Percentiles rank a stretch among this genome's conserved stretches.
phyloP scores from a whole-genome alignment of 2,113 vertebrate genomes.

The Danio rerio region GRCz12tu NC_133182.1:9340501-9341000 shows the following conservation, averaged over 20 bases:
- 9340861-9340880: no score
- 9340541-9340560: conserved; percentile 64
- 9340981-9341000: no score
- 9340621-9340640: conserved; percentile 48
- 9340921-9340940: no score
- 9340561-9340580: conserved; percentile 72
- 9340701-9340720: neutral
- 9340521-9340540: conserved; percentile 58
- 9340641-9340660: conserved; percentile 2
- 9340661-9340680: conserved; percentile 23
- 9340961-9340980: no score
- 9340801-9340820: neutral
- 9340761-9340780: no score
- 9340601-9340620: conserved; percentile 50
- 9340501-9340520: conserved; percentile 60
- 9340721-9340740: neutral
- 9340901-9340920: no score
- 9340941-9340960: no score
- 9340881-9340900: no score
- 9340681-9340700: conserved; percentile 10
- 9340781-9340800: neutral
- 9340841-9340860: no score
- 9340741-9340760: neutral
- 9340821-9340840: no score
- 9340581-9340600: conserved; percentile 55